Evolutionary conservation across 2,797 vertebrate genomes (phyloP), one percentile per base, ranked within the genome.

Genomic region (Mareca strepera): DNA sequence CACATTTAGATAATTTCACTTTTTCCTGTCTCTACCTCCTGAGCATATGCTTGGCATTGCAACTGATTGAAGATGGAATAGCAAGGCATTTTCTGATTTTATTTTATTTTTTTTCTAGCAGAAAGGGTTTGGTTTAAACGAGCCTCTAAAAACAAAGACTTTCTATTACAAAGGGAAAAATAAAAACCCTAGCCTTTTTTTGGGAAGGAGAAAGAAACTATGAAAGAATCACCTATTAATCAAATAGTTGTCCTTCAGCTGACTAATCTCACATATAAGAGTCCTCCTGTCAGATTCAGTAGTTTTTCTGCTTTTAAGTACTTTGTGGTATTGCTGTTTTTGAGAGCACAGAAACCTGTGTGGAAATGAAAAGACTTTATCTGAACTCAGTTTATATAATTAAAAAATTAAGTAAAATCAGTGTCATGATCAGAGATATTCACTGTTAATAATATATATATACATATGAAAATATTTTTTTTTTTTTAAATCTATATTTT

Each of bases 1-100:
- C 14, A 11, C 14, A 50, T 7, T 75, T 70, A 12, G 6, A 70
- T 18, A 67, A 64, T 1, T 17, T 17, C 8, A 26, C 1, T 0
- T 50, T 68, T 56, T 66, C 18, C 21, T 55, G 4, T 39, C 86
- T 67, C 21, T 87, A 7, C 9, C 8, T 75, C 21, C 1, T 1
- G 33, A 67, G 8, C 29, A 8, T 43, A 35, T 67, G 11, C 9
- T 90, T 59, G 55, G 3, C n/a, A 22, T 48, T 43, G 52, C 18
- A 48, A n/a, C 23, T 58, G 72, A 41, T 14, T n/a, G 12, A 66
- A 82, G 12, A 59, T 21, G 6, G 11, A 11, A 21, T 69, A 15
- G 16, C 16, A 67, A 18, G 64, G 75, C 1, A n/a, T 48, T 53
- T 79, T 86, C 52, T 55, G 33, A 7, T 44, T 44, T 44, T 44